Base-by-base conservation (phyloP, 1,140 invertebrate species). In the Zaprionus lachaisei region DNA sequence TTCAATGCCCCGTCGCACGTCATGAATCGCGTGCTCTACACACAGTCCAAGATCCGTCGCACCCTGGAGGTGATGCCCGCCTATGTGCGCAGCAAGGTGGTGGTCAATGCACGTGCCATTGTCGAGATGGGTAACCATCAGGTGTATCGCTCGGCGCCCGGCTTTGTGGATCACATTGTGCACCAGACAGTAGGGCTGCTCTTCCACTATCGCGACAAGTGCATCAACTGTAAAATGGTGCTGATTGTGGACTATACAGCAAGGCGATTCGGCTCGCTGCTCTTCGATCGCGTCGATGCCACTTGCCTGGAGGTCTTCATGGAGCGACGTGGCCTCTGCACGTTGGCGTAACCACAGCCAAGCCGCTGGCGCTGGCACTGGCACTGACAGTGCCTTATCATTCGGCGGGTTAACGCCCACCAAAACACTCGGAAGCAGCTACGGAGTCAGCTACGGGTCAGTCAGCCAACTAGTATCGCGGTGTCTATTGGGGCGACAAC, bases 121-220 rank as follows among this genome's bases (percentile, higher is more conserved):
- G 93, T 95, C 2, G 94, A 95, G 79, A 94, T 95, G 69, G 95
- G 95, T 2, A 95, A 95, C 83, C 95, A 96, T 92, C 94, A 94
- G 78, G 93, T 95, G 0, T 95, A 95, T 94, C 93, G 94, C 37
- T 41, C 76, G 12, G 77, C 87, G 0, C 91, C 83, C 1, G 79
- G 81, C 20, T 91, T 73, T 41, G 66, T 81, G 3, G 91, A 93
- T 37, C 77, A 77, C 41, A 69, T 89, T 3, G 72, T 93, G 4
- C 81, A 91, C 12, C 82, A 77, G 11, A 82, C 83, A 47, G 92
- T 92, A 37, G 91, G 84, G 0, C 41, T 93, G 55, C 68, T 93
- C 37, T 92, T 92, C 51, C 91, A 93, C 63, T 93, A 92, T 72
- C 84, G 92, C 6, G 81, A 91, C 70, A 80, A 92, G 62, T 92